A percentile compares a stretch with the other conserved stretches of the same genome.
phyloP scores from a whole-genome alignment of 2,797 vertebrate genomes.

The Dromococcyx pavoninus region DNA sequence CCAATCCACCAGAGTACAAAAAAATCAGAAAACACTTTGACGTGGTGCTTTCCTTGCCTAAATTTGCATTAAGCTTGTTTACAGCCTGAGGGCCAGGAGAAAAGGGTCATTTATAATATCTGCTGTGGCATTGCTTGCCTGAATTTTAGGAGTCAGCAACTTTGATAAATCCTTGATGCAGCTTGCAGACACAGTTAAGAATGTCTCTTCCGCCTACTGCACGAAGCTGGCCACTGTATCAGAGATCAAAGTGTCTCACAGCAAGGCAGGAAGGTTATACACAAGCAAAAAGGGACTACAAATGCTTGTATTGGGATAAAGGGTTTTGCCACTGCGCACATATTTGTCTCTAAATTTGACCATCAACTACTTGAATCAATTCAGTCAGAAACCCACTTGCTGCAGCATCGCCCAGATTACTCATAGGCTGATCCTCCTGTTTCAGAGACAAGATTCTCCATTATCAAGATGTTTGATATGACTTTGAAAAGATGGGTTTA shows the following conservation, averaged over 20 bases:
- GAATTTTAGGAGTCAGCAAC: slow-evolving; percentile 30
- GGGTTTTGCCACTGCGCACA: neutral
- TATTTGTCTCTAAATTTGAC: neutral
- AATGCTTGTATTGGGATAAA: neutral
- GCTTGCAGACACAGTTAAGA: neutral
- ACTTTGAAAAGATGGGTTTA: slow-evolving; percentile 3
- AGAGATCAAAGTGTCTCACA: slow-evolving; percentile 32
- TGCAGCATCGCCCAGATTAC: neutral
- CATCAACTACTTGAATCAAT: neutral
- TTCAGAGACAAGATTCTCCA: neutral
- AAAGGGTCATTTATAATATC: neutral
- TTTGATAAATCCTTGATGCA: neutral
- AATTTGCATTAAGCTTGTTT: neutral
- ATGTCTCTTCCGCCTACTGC: slow-evolving; percentile 1
- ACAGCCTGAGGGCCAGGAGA: neutral
- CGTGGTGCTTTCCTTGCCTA: neutral
- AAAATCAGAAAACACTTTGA: neutral
- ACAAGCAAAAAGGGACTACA: neutral
- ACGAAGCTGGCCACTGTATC: slow-evolving; percentile 48
- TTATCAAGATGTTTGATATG: neutral
- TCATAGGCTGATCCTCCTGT: neutral
- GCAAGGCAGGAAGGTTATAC: neutral
- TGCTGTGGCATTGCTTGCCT: neutral
- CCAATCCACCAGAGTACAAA: neutral
- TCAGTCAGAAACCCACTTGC: neutral